These are phyloP conservation scores for Epinephelus moara DNA, from an alignment of 2,113 vertebrate genomes.

Conservation along the genomic window DNA sequence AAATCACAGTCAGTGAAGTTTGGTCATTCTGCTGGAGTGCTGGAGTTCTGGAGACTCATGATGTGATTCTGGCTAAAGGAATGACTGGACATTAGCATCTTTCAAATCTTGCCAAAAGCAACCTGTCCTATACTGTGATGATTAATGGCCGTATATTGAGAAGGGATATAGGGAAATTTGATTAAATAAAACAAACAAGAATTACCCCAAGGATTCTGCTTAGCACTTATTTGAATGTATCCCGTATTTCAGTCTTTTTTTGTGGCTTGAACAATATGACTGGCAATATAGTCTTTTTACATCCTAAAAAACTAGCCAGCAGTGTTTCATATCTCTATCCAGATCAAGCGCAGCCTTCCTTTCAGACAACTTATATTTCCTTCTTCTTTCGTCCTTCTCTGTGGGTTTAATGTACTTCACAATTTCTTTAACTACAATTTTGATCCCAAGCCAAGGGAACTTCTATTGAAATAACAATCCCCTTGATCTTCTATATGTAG, in stretches of 20 bases:
- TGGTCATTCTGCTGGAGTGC: not conserved
- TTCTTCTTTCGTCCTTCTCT: not conserved
- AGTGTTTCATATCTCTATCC: not conserved
- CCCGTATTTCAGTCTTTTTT: not conserved
- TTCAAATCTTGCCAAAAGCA: not conserved
- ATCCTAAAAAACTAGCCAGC: not conserved
- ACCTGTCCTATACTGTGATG: not conserved
- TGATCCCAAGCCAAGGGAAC: not conserved
- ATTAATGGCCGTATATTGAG: not conserved
- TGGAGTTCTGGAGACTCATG: not conserved
- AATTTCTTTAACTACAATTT: not conserved
- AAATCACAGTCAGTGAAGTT: not conserved
- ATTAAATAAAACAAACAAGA: not conserved
- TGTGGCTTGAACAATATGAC: not conserved
- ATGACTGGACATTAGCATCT: not conserved
- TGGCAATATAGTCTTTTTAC: not conserved
- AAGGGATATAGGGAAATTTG: not conserved
- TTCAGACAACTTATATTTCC: not conserved
- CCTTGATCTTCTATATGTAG: conserved; percentile 1
- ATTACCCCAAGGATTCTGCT: not conserved
- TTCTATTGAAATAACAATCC: not conserved
- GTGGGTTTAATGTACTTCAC: not conserved
- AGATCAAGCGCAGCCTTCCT: not conserved
- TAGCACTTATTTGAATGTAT: not conserved
- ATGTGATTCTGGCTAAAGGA: not conserved